Evolutionary conservation across 2,797 vertebrate species (phyloP), one percentile per base, ranked within the genome.

Genomic region (Eremophila alpestris): DNA sequence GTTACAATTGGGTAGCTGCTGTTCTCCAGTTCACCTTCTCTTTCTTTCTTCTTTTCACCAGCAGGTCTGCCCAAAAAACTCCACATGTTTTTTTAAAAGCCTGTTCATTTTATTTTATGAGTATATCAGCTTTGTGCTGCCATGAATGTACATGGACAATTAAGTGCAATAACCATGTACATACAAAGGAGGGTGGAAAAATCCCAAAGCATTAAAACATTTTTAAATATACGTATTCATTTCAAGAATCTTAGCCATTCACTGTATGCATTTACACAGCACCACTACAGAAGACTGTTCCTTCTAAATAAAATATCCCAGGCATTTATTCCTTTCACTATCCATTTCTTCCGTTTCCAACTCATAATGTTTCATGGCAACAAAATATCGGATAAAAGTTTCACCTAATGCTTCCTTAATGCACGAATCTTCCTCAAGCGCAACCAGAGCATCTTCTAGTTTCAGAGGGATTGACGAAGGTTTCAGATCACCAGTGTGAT

Each of bases 331-430:
- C 77, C 98, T 98, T 93, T 99, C 99, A 0, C 98, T 97, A 67
- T 99, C 98, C 82, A 98, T 95, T 95, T 99, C 98, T 97, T 99
- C 98, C 5, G 98, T 99, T 97, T 99, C 99, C 83, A 99, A 98
- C 95, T 99, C 99, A 85, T 99, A 98, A 80, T 97, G 98, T 95
- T 99, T 99, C 98, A 99, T 98, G 76, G 98, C 98, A 38, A 99
- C 97, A 95, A 99, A 99, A 86, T 99, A 99, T n/a, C 98, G 98
- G 62, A 99, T 96, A 65, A 99, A 99, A 18, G 98, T 98, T 83
- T 99, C 99, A 0, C 99, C 99, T 5, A 99, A 97, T 11, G 98
- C 97, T 64, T 97, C 97, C 93, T 97, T 95, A 63, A 99, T 98
- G 84, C 98, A 98, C 0, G 96, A 95, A 63, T 99, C 98, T 62